Base-by-base conservation (phyloP, 2,888 invertebrate genomes). In the Itoplectis maculator region DNA sequence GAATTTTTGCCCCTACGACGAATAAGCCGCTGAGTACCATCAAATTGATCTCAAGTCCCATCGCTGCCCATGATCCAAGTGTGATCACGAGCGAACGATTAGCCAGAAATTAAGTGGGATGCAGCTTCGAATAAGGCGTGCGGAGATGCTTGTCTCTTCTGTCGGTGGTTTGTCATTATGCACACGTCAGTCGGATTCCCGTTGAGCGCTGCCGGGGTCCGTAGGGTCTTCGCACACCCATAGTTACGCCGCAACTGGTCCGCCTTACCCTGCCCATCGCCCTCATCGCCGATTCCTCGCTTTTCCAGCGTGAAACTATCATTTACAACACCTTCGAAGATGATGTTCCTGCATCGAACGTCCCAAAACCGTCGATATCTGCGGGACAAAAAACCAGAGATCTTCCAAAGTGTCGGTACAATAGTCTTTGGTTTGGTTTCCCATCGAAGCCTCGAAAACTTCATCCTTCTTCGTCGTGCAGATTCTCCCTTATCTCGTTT, bases 111-210 rank as follows among this genome's bases (percentile, higher is more conserved):
- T 42, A 63, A 23, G 70, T 70, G 63, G 70, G 70, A 45, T 54
- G 78, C 51, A 65, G 82, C 82, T 86, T 84, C 82, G 63, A 82
- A 81, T 72, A 72, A 82, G 84, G 79, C 83, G 75, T 79, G n/a
- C n/a, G 80, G 73, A 80, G 65, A 79, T 81, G 37, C 74, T 63
- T 49, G 51, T 72, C 69, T 40, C 75, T 73, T 47, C 65, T 56
- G 37, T 59, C 74, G 70, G 85, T 79, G 85, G 87, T 89, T 89
- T 89, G 89, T 92, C 91, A 92, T 92, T 92, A 91, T 89, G 88
- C 85, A 87, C 89, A 88, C 89, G 91, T 92, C 92, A 91, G 87
- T 92, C 92, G 91, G 89, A 85, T 85, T 78, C 83, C 86, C 84
- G 84, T 82, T 86, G 85, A 35, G 86, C 87, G 80, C 86, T 83